Conservation (phyloP, 2,888 invertebrate genomes). For the Cheilosia grossa region DNA sequence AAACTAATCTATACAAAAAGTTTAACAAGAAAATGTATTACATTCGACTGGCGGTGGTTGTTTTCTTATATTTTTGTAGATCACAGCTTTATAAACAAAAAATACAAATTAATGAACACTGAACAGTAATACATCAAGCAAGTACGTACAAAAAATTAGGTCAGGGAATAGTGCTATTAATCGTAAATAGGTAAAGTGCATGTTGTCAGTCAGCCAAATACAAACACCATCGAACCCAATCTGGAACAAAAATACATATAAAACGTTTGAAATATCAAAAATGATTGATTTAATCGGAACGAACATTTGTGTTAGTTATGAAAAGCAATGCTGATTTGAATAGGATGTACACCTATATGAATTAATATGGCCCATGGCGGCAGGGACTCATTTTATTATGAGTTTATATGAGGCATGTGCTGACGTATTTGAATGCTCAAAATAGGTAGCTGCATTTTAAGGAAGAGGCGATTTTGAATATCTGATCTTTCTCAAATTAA, state of each 20-base stretch:
- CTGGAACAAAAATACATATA: constrained; percentile 46
- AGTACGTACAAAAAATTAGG: constrained; percentile 8
- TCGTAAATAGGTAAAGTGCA: constrained; percentile 9
- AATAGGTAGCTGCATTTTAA: no score
- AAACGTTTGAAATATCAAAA: not conserved
- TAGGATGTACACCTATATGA: not conserved
- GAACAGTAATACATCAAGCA: not conserved
- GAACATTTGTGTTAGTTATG: not conserved
- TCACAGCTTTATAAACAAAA: constrained; percentile 20
- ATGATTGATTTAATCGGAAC: not conserved
- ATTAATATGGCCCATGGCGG: not conserved
- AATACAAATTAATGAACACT: no score
- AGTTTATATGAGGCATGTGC: no score
- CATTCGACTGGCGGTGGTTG: not conserved
- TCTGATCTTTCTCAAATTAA: no score
- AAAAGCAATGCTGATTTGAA: not conserved
- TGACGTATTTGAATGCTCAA: no score
- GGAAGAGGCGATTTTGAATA: no score
- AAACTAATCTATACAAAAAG: not conserved
- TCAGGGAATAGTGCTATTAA: constrained; percentile 7
- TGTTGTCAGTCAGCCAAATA: constrained; percentile 57
- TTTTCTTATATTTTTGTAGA: constrained; percentile 14
- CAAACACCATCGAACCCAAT: constrained; percentile 63
- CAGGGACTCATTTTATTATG: no score
- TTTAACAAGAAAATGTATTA: not conserved